A percentile compares a stretch with the other conserved stretches of the same genome.
These are phyloP conservation scores for Pristionchus maxplancki DNA, from an alignment of 2,888 invertebrate genomes.

Conservation along the genomic window DNA sequence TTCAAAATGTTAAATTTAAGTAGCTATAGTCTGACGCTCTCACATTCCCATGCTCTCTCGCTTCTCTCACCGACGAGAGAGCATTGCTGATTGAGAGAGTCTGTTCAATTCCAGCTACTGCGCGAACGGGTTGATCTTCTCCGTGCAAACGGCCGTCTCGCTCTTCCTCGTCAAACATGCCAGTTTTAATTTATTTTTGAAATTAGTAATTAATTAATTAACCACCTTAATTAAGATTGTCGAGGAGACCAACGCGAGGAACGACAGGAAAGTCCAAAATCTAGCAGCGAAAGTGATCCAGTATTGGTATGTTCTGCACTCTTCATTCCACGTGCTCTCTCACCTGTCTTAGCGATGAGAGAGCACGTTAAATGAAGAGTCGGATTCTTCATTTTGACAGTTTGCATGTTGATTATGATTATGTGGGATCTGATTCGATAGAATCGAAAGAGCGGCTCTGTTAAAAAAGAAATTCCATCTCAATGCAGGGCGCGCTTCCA, in stretches of 20 bases:
- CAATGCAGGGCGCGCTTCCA: conserved; percentile 21
- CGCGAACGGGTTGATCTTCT: conserved; percentile 25
- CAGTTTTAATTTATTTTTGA: no score
- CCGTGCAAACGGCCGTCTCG: conserved; percentile 22
- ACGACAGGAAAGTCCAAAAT: conserved; percentile 11
- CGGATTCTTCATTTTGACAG: no score
- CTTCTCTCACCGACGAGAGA: no score
- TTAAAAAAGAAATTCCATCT: background rate
- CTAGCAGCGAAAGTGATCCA: conserved; percentile 43
- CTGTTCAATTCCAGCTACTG: background rate
- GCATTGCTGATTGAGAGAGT: no score
- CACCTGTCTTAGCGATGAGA: no score
- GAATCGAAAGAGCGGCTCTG: background rate
- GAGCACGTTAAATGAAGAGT: no score
- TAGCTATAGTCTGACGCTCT: no score
- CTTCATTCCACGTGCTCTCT: no score
- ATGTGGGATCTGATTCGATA: background rate
- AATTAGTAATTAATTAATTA: background rate
- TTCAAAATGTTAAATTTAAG: no score
- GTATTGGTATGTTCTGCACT: background rate
- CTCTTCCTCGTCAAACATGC: conserved; percentile 39
- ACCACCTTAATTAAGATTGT: background rate
- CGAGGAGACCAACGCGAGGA: background rate
- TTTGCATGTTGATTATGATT: no score
- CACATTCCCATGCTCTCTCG: no score